Conservation (phyloP, 2,888 invertebrate species). For the Scrobipalpa atriplicella region DNA sequence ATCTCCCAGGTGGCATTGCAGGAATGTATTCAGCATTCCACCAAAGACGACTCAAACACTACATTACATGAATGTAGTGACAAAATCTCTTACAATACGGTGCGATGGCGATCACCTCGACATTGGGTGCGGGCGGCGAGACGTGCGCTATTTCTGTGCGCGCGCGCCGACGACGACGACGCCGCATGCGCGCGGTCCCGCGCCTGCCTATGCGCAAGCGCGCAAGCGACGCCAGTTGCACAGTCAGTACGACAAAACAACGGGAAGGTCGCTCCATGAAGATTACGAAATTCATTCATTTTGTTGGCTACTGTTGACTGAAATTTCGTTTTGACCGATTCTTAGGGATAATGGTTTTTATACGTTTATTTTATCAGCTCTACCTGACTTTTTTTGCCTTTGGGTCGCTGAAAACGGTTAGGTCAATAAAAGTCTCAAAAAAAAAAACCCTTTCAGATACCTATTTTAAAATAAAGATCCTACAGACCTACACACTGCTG, state of each 20-base stretch:
- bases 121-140: slow-evolving; percentile 56
- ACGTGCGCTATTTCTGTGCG: slow-evolving; percentile 63
- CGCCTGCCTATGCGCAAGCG: slow-evolving; percentile 1
- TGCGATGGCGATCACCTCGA: slow-evolving; percentile 63
- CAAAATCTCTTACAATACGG: slow-evolving; percentile 25
- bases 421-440: too few relatives aligned
- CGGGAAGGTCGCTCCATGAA: slow-evolving; percentile 27
- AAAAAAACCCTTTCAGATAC: too few relatives aligned
- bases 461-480: too few relatives aligned
- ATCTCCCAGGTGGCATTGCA: too few relatives aligned
- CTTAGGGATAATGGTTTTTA: too few relatives aligned
- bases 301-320: not conserved
- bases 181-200: slow-evolving; percentile 6
- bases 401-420: too few relatives aligned
- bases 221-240: slow-evolving; percentile 13
- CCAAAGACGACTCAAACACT: not conserved
- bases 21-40: too few relatives aligned
- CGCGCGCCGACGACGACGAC: slow-evolving; percentile 32
- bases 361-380: too few relatives aligned
- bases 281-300: slow-evolving; percentile 26
- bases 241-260: slow-evolving; percentile 22
- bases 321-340: not conserved
- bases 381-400: too few relatives aligned
- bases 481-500: too few relatives aligned
- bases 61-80: not conserved